Conservation (phyloP, 2,113 vertebrate species). For the Tragelaphus buxtoni region DNA sequence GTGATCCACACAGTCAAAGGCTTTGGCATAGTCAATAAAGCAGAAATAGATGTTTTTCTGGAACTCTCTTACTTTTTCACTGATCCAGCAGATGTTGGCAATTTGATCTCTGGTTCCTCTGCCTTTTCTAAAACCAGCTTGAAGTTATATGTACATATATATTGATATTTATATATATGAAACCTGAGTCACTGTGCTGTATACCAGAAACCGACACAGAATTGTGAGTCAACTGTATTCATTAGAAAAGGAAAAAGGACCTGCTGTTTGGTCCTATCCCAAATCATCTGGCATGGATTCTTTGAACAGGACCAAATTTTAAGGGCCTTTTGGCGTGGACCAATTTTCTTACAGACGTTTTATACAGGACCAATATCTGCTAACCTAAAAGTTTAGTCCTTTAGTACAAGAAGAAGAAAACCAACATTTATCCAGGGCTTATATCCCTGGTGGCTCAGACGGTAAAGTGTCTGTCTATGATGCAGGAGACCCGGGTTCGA, state of each 20-base stretch:
- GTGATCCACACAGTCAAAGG: too few species aligned
- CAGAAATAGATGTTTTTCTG: too few species aligned
- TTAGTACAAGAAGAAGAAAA: neutral
- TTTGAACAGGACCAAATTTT: neutral
- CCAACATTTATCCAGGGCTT: neutral
- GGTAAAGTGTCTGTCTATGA: too few species aligned
- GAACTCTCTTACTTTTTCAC: too few species aligned
- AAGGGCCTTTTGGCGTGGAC: neutral
- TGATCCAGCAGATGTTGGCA: too few species aligned
- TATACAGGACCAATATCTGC: neutral
- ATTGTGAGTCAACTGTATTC: neutral
- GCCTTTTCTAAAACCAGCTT: too few species aligned
- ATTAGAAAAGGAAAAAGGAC: neutral
- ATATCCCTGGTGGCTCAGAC: too few species aligned
- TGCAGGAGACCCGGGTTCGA: too few species aligned
- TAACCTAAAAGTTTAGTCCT: neutral
- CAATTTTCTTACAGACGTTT: neutral
- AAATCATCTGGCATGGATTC: neutral
- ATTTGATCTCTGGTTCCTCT: too few species aligned
- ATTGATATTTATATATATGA: neutral
- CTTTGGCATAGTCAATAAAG: too few species aligned
- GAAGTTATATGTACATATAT: neutral
- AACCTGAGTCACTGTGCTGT: neutral
- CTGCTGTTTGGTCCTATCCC: neutral
- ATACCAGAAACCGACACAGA: neutral